phyloP scores from a whole-genome alignment of 1,140 invertebrate genomes.

The Ostrea edulis region DNA sequence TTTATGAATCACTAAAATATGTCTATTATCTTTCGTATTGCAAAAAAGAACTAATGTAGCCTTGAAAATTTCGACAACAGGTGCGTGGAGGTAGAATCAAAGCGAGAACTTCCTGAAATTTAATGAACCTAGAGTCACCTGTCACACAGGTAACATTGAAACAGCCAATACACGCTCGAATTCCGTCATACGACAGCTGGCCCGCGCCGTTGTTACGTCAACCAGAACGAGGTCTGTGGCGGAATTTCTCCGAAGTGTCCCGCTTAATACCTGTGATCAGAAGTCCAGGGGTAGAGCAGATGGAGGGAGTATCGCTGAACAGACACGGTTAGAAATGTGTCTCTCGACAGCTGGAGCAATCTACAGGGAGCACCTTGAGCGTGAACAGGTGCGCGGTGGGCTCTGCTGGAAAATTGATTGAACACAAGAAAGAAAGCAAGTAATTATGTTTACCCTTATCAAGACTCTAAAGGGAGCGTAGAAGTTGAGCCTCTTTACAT shows the following conservation, averaged over 20 bases:
- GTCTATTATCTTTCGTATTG: background rate
- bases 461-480: background rate
- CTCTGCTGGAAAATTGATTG: background rate
- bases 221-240: conserved; percentile 14
- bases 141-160: background rate
- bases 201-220: conserved; percentile 19
- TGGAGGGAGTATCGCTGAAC: background rate
- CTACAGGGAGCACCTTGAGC: background rate
- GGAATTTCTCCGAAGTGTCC: background rate
- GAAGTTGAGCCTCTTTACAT: background rate
- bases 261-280: conserved; percentile 9
- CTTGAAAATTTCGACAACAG: background rate
- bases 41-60: background rate
- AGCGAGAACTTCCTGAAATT: background rate
- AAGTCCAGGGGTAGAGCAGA: background rate
- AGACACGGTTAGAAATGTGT: background rate
- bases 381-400: background rate
- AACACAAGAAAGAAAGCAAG: conserved; percentile 6
- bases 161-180: background rate
- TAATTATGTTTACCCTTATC: background rate
- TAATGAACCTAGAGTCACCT: background rate
- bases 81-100: background rate
- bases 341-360: background rate
- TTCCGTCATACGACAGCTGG: background rate
- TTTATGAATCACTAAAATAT: background rate